These are phyloP conservation scores for Sphenopsis melanotis DNA, from an alignment of 2,797 vertebrate genomes.

Conservation along the genomic window DNA sequence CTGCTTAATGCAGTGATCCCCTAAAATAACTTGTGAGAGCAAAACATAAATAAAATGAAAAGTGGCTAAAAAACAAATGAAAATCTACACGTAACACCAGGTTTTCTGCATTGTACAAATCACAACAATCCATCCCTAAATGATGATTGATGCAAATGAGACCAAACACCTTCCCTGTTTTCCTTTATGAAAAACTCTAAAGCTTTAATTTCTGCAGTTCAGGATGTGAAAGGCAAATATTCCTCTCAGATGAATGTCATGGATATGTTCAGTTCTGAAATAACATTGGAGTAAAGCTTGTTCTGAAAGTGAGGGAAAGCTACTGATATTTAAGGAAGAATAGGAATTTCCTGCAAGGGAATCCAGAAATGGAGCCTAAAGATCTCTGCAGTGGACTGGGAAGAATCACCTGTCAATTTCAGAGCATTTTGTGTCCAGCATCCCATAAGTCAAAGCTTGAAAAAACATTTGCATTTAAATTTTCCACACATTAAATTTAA, in stretches of 20 bases:
- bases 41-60: background rate
- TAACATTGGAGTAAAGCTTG: background rate
- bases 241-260: background rate
- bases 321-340: background rate
- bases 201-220: background rate
- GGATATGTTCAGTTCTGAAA: background rate
- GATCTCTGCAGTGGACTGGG: background rate
- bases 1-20: background rate
- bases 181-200: background rate
- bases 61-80: background rate
- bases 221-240: background rate
- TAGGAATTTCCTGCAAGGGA: background rate
- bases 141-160: background rate
- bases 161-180: background rate
- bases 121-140: background rate
- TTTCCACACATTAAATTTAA: background rate
- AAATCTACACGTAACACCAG: background rate
- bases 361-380: background rate
- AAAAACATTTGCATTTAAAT: background rate
- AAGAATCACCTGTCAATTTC: background rate
- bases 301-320: background rate
- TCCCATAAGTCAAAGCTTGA: background rate
- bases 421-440: background rate
- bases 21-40: background rate
- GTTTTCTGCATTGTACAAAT: background rate